phyloP scores from a whole-genome alignment of 2,797 vertebrate species.

The Microctenopoma lineatum region DNA sequence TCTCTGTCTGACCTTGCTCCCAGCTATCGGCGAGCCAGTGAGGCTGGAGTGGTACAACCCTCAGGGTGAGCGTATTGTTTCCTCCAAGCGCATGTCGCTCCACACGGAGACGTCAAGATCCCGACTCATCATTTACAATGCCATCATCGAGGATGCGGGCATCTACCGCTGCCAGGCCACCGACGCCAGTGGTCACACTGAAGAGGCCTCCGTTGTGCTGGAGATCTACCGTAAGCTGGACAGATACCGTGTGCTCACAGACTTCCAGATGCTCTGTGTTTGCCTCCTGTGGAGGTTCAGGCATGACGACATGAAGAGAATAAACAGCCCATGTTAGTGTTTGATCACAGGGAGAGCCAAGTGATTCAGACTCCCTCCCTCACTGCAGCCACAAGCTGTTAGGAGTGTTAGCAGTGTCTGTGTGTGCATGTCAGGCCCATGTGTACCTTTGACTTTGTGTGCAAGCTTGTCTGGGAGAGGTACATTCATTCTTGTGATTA shows the following conservation, averaged over 20 bases:
- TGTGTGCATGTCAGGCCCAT: conserved; percentile 26
- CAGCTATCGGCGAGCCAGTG: conserved; percentile 94
- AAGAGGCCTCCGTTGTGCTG: conserved; percentile 95
- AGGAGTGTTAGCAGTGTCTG: conserved; percentile 5
- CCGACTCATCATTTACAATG: conserved; percentile 95
- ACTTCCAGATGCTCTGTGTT: conserved; percentile 18
- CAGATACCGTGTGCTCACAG: conserved; percentile 2
- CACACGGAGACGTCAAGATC: conserved; percentile 92
- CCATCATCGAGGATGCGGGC: conserved; percentile 95
- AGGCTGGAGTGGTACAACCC: conserved; percentile 97
- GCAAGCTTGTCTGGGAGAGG: conserved; percentile 26
- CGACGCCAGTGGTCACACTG: conserved; percentile 88
- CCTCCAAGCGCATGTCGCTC: conserved; percentile 89
- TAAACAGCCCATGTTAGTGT: conserved; percentile 47
- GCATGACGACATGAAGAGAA: conserved; percentile 39
- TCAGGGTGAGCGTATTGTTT: conserved; percentile 92
- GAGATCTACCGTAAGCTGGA: conserved; percentile 96
- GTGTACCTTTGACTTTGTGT: conserved; percentile 40
- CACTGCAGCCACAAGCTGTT: conserved; percentile 25
- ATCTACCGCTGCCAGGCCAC: conserved; percentile 97
- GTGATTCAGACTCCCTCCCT: conserved; percentile 49
- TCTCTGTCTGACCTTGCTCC: conserved; percentile 20
- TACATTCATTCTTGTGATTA: conserved; percentile 61
- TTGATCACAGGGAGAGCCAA: conserved; percentile 46
- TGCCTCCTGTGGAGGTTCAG: conserved; percentile 27